Evolutionary conservation across 2,113 vertebrate species (phyloP), one percentile per base, ranked within the genome.

Genomic region (Lophotis ruficrista): DNA sequence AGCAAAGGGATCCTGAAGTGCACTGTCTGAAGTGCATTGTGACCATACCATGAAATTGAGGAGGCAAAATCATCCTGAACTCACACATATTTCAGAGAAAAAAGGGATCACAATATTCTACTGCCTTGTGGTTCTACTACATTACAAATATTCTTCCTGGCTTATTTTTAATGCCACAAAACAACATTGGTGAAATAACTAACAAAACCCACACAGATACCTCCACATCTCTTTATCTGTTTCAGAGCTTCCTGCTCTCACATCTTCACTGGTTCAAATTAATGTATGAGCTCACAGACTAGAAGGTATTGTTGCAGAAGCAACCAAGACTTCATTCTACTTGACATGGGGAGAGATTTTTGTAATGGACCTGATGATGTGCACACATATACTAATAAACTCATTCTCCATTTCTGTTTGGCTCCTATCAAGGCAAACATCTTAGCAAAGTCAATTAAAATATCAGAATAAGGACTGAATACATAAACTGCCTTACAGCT

Each of bases 131-230:
- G n/a, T 28, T 95, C 76, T 48, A 31, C 31, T 53, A n/a, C 10
- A 4, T 56, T 54, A 62, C 37, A 89, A 80, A 58, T 86, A 70
- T 30, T 58, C 45, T 79, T 86, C 50, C 45, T 88, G 25, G 22
- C 21, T 89, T 93, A 81, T 78, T 94, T 94, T 90, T 81, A 94
- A 81, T 58, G 41, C 31, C 33, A 66, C 33, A 53, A 87, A 93
- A 68, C 20, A 68, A 58, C 62, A 73, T 27, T 24, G 28, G 53
- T 53, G 89, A 92, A 73, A 70, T 65, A 94, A 70, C 60, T 47
- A 79, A 81, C 13, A 64, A 51, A 92, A 87, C 60, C 18, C 35
- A 72, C 54, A 53, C 41, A 72, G 47, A 62, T 85, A 45, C 71
- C 71, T 73, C 54, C 31, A 72, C 51, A 80, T 38, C 35, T 87